Conservation (phyloP, 2,888 invertebrate genomes). For the Germaria angustata region DNA sequence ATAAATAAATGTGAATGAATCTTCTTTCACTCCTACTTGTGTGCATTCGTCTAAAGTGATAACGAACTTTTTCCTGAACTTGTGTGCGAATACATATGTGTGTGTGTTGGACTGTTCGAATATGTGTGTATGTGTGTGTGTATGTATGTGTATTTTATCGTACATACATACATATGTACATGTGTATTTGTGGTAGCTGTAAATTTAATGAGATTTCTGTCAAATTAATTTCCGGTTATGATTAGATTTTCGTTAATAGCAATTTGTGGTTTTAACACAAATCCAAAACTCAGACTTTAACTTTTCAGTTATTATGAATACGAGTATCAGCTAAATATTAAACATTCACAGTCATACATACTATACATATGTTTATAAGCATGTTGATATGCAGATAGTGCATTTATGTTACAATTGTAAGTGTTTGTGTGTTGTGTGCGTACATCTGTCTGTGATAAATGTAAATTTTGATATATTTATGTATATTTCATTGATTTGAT, state of each 20-base stretch:
- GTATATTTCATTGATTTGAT: slow-evolving; percentile 48
- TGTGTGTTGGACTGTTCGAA: not conserved
- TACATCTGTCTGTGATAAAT: slow-evolving; percentile 39
- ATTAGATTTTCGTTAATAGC: slow-evolving; percentile 80
- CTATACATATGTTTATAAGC: not conserved
- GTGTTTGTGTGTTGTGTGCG: not conserved
- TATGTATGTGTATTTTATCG: not conserved
- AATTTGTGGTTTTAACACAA: slow-evolving; percentile 78
- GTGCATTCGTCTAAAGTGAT: not conserved
- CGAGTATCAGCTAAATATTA: slow-evolving; percentile 68
- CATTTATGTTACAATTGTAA: not conserved
- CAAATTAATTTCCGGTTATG: slow-evolving; percentile 81
- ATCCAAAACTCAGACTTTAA: slow-evolving; percentile 55
- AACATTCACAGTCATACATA: slow-evolving; percentile 8
- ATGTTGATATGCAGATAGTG: not conserved
- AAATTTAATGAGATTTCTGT: slow-evolving; percentile 81
- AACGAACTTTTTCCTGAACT: not conserved
- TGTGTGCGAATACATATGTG: not conserved
- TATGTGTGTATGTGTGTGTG: not conserved
- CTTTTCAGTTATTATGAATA: slow-evolving; percentile 45
- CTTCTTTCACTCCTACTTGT: slow-evolving; percentile 2
- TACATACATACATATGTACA: slow-evolving; percentile 1
- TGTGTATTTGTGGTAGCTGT: slow-evolving; percentile 72
- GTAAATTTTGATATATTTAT: slow-evolving; percentile 37
- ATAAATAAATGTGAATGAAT: not conserved